Evolutionary conservation across 2,888 invertebrate genomes (phyloP).

Genomic region (Cinara cedri): DNA sequence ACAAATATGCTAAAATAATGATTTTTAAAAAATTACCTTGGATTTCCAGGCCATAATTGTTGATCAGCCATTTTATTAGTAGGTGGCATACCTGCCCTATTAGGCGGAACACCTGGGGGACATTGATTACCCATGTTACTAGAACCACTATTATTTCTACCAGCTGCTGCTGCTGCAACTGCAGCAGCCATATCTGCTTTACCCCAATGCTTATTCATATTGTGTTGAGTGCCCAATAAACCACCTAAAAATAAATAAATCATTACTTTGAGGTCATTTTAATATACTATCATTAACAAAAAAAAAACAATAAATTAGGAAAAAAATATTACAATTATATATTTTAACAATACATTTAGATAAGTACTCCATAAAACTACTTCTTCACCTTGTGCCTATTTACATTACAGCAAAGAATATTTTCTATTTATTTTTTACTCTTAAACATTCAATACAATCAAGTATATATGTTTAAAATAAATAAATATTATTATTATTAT

Average conservation of each 20-base stretch:
- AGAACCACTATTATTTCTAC: slow-evolving; percentile 58
- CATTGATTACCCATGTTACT: slow-evolving; percentile 63
- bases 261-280: not conserved
- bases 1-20: slow-evolving; percentile 57
- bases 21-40: slow-evolving; percentile 54
- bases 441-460: not conserved
- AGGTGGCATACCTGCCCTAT: slow-evolving; percentile 66
- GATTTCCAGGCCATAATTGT: slow-evolving; percentile 53
- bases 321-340: not conserved
- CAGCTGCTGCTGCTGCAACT: slow-evolving; percentile 58
- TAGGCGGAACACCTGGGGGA: slow-evolving; percentile 71
- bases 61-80: slow-evolving; percentile 59
- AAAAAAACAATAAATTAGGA: not conserved
- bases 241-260: slow-evolving; percentile 35
- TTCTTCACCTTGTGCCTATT: not conserved
- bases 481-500: not conserved
- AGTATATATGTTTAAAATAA: not conserved
- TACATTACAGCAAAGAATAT: not conserved
- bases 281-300: not conserved
- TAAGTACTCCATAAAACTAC: not conserved
- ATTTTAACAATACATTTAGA: too few species aligned
- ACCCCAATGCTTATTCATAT: slow-evolving; percentile 54
- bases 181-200: slow-evolving; percentile 57
- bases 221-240: slow-evolving; percentile 45
- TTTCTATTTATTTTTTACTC: not conserved